Conservation (phyloP, 2,888 invertebrate species). For the Leptopilina myrica region DNA sequence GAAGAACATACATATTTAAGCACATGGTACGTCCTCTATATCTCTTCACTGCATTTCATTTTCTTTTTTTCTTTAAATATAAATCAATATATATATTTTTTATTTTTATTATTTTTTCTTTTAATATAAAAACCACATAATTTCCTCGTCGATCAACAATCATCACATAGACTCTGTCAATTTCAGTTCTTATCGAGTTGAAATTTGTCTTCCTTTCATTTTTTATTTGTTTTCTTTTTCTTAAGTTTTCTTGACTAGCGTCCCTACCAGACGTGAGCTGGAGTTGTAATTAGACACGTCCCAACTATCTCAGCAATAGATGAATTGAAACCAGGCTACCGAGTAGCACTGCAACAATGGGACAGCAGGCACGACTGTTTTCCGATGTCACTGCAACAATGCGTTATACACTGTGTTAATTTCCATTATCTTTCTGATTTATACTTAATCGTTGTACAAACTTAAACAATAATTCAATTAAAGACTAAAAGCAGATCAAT, state of each 20-base stretch:
- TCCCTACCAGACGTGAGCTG: conserved; percentile 31
- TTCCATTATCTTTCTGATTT: conserved; percentile 15
- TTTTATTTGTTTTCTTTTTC: conserved; percentile 21
- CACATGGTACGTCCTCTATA: conserved; percentile 38
- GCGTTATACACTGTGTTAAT: conserved; percentile 38
- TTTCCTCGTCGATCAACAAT: conserved; percentile 55
- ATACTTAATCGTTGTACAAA: background rate
- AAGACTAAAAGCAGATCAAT: background rate
- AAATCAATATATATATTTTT: conserved; percentile 50
- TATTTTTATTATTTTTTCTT: conserved; percentile 33
- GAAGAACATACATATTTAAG: conserved; percentile 53
- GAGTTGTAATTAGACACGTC: conserved; percentile 28
- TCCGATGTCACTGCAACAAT: conserved; percentile 71
- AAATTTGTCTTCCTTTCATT: conserved; percentile 1
- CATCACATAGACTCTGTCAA: conserved; percentile 40
- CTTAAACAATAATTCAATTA: background rate
- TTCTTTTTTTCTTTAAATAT: conserved; percentile 43
- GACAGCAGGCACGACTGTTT: conserved; percentile 53
- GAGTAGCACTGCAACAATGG: conserved; percentile 59
- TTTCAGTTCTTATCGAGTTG: conserved; percentile 38
- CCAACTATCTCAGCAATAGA: conserved; percentile 65
- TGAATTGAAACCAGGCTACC: conserved; percentile 62
- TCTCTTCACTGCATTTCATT: conserved; percentile 34
- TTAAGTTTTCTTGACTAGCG: conserved; percentile 39
- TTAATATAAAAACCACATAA: conserved; percentile 52